Conservation (phyloP, 2,888 invertebrate genomes). For the Plebejus argus region DNA sequence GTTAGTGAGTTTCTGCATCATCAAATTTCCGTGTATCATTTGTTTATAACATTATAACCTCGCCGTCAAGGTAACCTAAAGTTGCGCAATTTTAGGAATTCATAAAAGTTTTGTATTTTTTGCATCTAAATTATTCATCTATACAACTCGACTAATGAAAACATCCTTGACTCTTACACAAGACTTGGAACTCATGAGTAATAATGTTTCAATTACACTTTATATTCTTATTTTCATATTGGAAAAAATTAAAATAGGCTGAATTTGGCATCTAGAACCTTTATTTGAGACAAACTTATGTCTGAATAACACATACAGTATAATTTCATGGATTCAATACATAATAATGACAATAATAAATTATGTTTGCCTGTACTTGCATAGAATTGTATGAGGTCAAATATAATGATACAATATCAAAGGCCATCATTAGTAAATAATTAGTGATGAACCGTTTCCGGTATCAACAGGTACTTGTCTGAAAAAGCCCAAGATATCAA, state of each 20-base stretch:
- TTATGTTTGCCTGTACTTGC: neutral
- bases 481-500: neutral
- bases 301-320: neutral
- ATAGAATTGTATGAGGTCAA: neutral
- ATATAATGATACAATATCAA: neutral
- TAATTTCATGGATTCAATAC: neutral
- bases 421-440: neutral
- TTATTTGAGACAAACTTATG: too few relatives aligned
- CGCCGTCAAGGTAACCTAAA: slow-evolving; percentile 59
- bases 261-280: too few relatives aligned
- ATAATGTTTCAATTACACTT: too few relatives aligned
- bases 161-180: neutral
- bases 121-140: neutral
- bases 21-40: slow-evolving; percentile 35
- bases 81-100: slow-evolving; percentile 60
- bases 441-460: neutral
- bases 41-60: slow-evolving; percentile 59
- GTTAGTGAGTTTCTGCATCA: slow-evolving; percentile 39
- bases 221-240: too few relatives aligned
- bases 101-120: neutral
- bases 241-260: too few relatives aligned
- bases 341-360: neutral
- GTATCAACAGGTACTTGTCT: neutral
- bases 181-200: neutral
- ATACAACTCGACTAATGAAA: neutral